These are phyloP conservation scores for Macrosteles quadrilineatus DNA, from an alignment of 1,140 invertebrate genomes.

Conservation along the genomic window DNA sequence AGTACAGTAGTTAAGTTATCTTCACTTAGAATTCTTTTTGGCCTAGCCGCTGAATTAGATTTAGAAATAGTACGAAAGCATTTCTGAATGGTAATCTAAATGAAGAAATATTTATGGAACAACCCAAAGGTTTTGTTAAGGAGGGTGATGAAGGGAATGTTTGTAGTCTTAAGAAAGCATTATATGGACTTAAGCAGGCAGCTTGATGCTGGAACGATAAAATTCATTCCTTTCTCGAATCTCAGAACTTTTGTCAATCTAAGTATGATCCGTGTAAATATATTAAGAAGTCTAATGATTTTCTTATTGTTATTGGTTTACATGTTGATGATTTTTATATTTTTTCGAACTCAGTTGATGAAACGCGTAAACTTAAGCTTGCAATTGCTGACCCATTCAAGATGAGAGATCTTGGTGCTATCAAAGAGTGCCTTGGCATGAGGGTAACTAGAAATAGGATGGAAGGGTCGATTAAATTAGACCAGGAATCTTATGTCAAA, in stretches of 20 bases:
- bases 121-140: slow-evolving; percentile 47
- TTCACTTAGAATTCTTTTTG: no score
- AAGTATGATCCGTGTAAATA: slow-evolving; percentile 39
- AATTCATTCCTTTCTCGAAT: no score
- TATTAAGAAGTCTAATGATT: no score
- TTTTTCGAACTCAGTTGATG: background rate
- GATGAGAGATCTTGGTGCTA: slow-evolving; percentile 23
- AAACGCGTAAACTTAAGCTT: background rate
- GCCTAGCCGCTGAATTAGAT: background rate
- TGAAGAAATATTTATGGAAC: no score
- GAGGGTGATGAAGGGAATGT: slow-evolving; percentile 35
- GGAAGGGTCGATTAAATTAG: background rate
- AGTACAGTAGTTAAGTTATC: slow-evolving; percentile 33
- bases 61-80: slow-evolving; percentile 42
- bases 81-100: slow-evolving; percentile 49
- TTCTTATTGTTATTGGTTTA: background rate
- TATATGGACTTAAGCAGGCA: slow-evolving; percentile 54
- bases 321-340: slow-evolving; percentile 30
- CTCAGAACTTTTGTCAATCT: slow-evolving; percentile 31
- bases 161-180: no score
- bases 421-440: no score
- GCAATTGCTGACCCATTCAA: background rate
- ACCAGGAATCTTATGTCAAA: background rate
- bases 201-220: slow-evolving; percentile 48
- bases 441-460: background rate